Evolutionary conservation across 2,113 vertebrate genomes (phyloP).

Genomic region (Ictalurus furcatus): DNA sequence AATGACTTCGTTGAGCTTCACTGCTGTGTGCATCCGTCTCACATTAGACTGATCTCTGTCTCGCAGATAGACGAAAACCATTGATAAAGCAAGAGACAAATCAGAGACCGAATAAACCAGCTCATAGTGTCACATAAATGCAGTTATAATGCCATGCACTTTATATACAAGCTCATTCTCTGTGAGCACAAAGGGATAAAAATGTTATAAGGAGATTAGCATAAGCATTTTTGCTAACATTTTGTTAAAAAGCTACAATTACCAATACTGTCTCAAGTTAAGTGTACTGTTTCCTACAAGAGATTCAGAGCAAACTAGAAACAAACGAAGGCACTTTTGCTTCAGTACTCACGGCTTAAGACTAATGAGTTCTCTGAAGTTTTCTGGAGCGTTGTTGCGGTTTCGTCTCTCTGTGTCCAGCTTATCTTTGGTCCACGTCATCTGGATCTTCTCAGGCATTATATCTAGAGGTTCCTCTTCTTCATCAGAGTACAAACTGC

Average conservation of each 20-base stretch:
- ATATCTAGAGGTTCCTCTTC: slow-evolving; percentile 83
- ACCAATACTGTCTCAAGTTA: neutral
- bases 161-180: neutral
- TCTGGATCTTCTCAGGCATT: slow-evolving; percentile 87
- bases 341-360: slow-evolving; percentile 89
- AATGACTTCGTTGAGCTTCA: slow-evolving; percentile 97
- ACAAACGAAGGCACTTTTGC: neutral
- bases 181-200: neutral
- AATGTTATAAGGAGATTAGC: neutral
- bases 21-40: slow-evolving; percentile 95
- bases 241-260: neutral
- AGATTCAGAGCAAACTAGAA: neutral
- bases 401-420: slow-evolving; percentile 81
- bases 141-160: neutral
- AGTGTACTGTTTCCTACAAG: neutral
- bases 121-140: neutral
- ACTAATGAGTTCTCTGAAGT: slow-evolving; percentile 91
- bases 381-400: slow-evolving; percentile 80
- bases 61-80: neutral
- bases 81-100: neutral
- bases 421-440: slow-evolving; percentile 96
- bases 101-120: neutral
- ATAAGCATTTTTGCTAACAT: neutral
- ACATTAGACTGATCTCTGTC: slow-evolving; percentile 93
- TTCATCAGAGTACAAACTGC: slow-evolving; percentile 91